These are phyloP conservation scores for Myotis lucifugus DNA, from an alignment of 2,113 vertebrate species.

Conservation along the genomic window DNA sequence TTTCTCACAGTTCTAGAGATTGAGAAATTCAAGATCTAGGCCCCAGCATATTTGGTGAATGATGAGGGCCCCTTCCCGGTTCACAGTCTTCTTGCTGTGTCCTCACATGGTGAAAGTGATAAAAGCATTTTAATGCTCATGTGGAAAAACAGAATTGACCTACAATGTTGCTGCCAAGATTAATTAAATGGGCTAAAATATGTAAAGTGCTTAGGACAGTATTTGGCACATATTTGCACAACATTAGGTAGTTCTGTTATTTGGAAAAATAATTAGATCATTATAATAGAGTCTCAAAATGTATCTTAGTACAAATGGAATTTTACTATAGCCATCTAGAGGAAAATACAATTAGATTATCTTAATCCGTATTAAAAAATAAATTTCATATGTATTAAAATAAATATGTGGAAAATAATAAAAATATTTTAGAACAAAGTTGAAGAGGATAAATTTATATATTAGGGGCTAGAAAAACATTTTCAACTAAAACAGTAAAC, in stretches of 20 bases:
- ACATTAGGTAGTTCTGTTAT: neutral
- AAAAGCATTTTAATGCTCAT: constrained; percentile 37
- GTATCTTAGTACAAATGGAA: neutral
- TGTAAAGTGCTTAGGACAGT: neutral
- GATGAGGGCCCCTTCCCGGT: too few relatives aligned
- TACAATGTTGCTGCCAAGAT: constrained; percentile 26
- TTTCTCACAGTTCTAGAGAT: too few relatives aligned
- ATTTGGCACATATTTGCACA: neutral
- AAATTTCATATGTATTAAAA: constrained; percentile 7
- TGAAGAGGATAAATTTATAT: neutral
- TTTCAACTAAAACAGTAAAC: constrained; percentile 7
- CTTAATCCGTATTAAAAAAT: neutral
- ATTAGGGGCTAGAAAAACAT: neutral
- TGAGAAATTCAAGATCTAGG: too few relatives aligned
- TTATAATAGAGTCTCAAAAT: neutral
- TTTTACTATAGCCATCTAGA: constrained; percentile 8
- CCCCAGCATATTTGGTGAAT: too few relatives aligned
- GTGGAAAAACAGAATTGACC: neutral
- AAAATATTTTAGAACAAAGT: constrained; percentile 37
- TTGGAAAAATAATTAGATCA: neutral
- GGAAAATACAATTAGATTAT: constrained; percentile 24
- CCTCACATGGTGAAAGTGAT: neutral
- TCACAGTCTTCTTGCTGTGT: too few relatives aligned
- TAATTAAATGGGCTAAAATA: constrained; percentile 10
- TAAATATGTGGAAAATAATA: neutral